Evolutionary conservation across 2,113 vertebrate species (phyloP).

Genomic region (Silurus asotus): DNA sequence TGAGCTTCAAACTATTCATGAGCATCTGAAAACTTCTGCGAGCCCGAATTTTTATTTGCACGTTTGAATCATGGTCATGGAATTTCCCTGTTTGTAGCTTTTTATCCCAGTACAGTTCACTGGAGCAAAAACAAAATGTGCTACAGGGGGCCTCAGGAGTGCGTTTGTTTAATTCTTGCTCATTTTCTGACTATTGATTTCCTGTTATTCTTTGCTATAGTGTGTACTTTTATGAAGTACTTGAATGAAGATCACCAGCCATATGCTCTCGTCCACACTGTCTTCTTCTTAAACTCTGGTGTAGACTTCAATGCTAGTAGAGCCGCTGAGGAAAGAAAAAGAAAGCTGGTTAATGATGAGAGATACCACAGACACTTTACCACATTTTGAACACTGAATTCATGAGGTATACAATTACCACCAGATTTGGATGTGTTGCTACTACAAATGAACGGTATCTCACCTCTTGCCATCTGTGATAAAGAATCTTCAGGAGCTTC

Average conservation of each 20-base stretch:
- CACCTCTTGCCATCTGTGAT: conserved; percentile 83
- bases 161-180: no score
- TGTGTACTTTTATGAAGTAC: neutral
- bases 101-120: no score
- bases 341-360: neutral
- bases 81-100: no score
- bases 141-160: no score
- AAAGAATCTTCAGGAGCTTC: conserved; percentile 77
- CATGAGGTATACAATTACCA: neutral
- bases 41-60: no score
- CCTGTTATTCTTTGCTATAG: no score
- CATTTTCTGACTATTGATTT: no score
- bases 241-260: conserved; percentile 74
- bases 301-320: conserved; percentile 79
- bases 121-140: no score
- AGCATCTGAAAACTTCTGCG: no score
- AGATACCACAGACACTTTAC: neutral
- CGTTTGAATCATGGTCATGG: no score
- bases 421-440: neutral
- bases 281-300: conserved; percentile 90
- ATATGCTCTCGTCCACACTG: conserved; percentile 87
- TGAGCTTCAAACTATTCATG: no score
- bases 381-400: neutral
- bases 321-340: conserved; percentile 71
- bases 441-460: neutral